Evolutionary conservation across 2,113 vertebrate species (phyloP), one percentile per base, ranked within the genome.

Genomic region (Notothenia rossii): DNA sequence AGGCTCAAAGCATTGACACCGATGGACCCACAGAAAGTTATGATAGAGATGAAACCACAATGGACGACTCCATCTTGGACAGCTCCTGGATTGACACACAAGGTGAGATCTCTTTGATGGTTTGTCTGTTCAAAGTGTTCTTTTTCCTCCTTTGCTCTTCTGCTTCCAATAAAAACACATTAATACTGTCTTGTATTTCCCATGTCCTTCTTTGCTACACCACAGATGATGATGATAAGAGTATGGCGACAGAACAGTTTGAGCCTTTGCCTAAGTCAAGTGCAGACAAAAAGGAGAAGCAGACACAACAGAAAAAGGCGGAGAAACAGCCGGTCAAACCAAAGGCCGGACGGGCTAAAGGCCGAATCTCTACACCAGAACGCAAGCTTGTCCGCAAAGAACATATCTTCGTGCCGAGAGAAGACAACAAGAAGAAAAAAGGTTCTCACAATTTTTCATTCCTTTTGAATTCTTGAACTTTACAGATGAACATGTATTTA

Each of bases 381-480:
- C 97, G 97, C 89, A 99, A 97, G 95, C 94, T 96, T 90, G 90
- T 93, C 88, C 97, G 97, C 94, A 99, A 97, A 94, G 98, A 99
- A 82, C 95, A 97, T 69, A 94, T 95, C 92, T 96, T 94, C 89
- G 93, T 97, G 91, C 97, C 97, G 91, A 97, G 96, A 93, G 98
- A 99, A 92, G 98, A 99, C 85, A 93, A 96, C 93, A 99, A 97
- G 96, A 99, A 98, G 96, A 99, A 98, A 97, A 99, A 99, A 99
- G 98, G 98, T 99, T 96, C 91, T 94, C 7, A 5, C 8, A 1
- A 25, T 40, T 71, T 22, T 65, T 8, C 17, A 56, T 61, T 46
- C 9, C 11, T 72, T 63, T 49, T 51, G 3, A 74, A 40, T 43
- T 56, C 25, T 63, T 18, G 7, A 15, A 49, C 14, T 55, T 51